Evolutionary conservation across 2,113 vertebrate genomes (phyloP).

Genomic region (Leptobrachium leishanense): DNA sequence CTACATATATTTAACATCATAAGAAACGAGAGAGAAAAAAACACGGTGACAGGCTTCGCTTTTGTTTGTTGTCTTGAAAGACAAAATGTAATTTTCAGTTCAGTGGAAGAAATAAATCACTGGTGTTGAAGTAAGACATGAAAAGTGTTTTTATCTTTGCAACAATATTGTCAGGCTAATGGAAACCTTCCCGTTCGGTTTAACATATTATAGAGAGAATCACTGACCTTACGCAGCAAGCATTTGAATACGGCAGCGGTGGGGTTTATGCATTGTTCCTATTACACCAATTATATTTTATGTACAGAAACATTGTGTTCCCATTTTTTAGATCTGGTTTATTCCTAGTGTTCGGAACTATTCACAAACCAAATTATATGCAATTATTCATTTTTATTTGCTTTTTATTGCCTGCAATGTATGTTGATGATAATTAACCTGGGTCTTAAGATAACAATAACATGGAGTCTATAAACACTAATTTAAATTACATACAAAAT

Average conservation of each 20-base stretch:
- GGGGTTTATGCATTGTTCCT: background rate
- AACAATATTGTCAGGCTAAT: conserved; percentile 26
- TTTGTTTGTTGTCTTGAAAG: conserved; percentile 36
- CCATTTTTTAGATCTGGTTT: background rate
- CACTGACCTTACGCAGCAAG: background rate
- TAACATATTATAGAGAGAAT: conserved; percentile 21
- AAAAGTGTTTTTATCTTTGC: conserved; percentile 31
- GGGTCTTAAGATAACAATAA: background rate
- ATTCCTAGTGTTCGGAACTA: background rate
- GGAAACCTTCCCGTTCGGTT: conserved; percentile 36
- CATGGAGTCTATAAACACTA: background rate
- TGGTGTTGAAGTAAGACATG: conserved; percentile 27
- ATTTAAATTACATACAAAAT: background rate
- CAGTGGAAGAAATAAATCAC: conserved; percentile 29
- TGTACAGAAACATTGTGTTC: background rate
- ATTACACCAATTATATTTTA: background rate
- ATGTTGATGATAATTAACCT: background rate
- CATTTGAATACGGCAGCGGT: background rate
- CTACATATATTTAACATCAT: conserved; percentile 23
- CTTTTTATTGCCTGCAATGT: too few species aligned
- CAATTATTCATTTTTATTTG: conserved; percentile 7
- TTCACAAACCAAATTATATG: background rate
- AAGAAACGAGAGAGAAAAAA: conserved; percentile 3
- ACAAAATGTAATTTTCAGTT: conserved; percentile 43
- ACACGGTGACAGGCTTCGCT: background rate